Evolutionary conservation across 2,113 vertebrate species (phyloP).

Genomic region (Callocephalon fimbriatum): DNA sequence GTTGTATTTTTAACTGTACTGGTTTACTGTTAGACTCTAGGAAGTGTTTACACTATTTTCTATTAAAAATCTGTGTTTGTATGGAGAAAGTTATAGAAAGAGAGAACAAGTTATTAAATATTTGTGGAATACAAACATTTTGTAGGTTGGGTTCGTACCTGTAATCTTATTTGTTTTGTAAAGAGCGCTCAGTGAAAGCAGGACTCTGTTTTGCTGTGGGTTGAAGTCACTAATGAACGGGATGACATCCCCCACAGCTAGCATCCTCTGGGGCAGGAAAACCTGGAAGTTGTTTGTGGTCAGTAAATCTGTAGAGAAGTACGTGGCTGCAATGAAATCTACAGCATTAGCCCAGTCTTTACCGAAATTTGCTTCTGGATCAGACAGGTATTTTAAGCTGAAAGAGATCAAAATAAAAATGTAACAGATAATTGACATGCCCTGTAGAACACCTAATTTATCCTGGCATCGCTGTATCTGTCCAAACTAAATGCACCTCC

Average conservation of each 20-base stretch:
- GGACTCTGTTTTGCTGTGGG: constrained; percentile 56
- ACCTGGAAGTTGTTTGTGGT: constrained; percentile 44
- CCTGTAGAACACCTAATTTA: not conserved
- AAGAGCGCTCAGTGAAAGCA: constrained; percentile 41
- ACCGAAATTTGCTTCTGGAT: constrained; percentile 68
- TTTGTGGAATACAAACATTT: not conserved
- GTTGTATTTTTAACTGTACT: not conserved
- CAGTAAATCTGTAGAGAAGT: constrained; percentile 47
- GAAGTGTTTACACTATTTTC: not conserved
- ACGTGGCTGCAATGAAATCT: constrained; percentile 62
- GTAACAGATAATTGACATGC: not conserved
- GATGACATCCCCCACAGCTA: constrained; percentile 36
- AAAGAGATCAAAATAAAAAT: not conserved
- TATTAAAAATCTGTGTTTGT: not conserved
- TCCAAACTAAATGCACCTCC: not conserved
- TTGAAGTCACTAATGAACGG: constrained; percentile 68
- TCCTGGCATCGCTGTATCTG: not conserved
- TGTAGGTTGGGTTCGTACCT: constrained; percentile 34
- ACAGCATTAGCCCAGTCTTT: constrained; percentile 61
- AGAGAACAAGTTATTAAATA: not conserved
- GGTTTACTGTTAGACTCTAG: not conserved
- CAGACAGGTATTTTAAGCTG: constrained; percentile 63
- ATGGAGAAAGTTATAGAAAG: not conserved
- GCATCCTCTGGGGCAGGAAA: constrained; percentile 68
- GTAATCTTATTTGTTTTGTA: not conserved